These are phyloP conservation scores for Trichonephila clavata DNA, from an alignment of 1,140 invertebrate genomes.

Conservation along the genomic window DNA sequence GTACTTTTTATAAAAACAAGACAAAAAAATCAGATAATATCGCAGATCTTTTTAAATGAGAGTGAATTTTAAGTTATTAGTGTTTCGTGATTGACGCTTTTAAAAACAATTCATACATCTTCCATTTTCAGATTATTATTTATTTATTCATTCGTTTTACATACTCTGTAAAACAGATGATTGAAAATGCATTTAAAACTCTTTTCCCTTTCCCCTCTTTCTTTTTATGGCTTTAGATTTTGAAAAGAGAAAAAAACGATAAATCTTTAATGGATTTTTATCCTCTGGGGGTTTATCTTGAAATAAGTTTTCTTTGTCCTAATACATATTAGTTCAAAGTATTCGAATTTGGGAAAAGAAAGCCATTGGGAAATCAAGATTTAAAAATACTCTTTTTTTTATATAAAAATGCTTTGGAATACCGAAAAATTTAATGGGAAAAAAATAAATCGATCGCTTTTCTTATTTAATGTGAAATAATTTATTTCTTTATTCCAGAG, in stretches of 20 bases:
- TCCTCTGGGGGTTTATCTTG: constrained; percentile 14
- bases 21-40: background rate
- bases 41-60: background rate
- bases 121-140: background rate
- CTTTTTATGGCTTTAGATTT: background rate
- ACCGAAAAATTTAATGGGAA: background rate
- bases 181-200: constrained; percentile 16
- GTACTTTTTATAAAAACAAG: background rate
- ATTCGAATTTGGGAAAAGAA: background rate
- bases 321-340: background rate
- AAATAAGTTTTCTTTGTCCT: constrained; percentile 28
- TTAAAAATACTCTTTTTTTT: background rate
- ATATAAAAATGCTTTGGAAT: background rate
- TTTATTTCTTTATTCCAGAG: background rate
- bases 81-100: background rate
- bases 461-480: background rate
- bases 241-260: constrained; percentile 2
- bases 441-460: background rate
- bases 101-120: constrained; percentile 4
- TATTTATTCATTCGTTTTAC: background rate
- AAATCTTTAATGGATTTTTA: constrained; percentile 41
- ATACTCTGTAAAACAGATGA: background rate
- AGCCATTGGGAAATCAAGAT: constrained; percentile 21
- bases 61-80: background rate
- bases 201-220: background rate